Percentiles rank a stretch among this genome's conserved stretches.
Conservation (phyloP, 1,140 invertebrate species). For the Platyscapa corneri region DNA sequence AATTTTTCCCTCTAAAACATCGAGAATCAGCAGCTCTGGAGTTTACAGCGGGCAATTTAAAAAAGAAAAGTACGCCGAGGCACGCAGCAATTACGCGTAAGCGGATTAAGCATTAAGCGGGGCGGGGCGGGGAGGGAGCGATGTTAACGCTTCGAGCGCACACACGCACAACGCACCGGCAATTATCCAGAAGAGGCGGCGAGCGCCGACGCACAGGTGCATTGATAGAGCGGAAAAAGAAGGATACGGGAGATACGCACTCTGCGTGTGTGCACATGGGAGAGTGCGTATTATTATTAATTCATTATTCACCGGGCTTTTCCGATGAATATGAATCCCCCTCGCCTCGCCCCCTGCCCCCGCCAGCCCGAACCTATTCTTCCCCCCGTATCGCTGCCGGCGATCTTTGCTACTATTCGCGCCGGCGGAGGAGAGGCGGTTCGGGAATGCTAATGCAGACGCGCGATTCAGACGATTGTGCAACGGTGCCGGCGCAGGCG, state of each 20-base stretch:
- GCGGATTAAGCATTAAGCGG: constrained; percentile 24
- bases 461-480: constrained; percentile 25
- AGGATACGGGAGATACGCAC: constrained; percentile 4
- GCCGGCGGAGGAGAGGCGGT: not conserved
- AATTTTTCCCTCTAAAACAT: constrained; percentile 45
- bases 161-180: not conserved
- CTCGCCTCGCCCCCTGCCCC: not conserved
- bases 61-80: constrained; percentile 49
- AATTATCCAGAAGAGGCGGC: constrained; percentile 43
- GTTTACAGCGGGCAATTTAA: constrained; percentile 44
- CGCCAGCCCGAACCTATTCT: not conserved
- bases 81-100: constrained; percentile 43
- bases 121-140: not conserved
- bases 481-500: no score
- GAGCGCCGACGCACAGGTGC: not conserved
- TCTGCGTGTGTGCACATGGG: not conserved
- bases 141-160: constrained; percentile 27
- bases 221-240: constrained; percentile 21
- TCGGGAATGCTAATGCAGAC: constrained; percentile 27
- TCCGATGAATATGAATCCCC: constrained; percentile 27
- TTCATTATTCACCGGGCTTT: constrained; percentile 46
- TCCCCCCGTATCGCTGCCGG: not conserved
- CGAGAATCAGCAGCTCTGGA: constrained; percentile 31
- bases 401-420: constrained; percentile 20
- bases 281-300: constrained; percentile 36